Conservation (phyloP, 1,140 invertebrate species). For the Pachypeltis micranthus region DNA sequence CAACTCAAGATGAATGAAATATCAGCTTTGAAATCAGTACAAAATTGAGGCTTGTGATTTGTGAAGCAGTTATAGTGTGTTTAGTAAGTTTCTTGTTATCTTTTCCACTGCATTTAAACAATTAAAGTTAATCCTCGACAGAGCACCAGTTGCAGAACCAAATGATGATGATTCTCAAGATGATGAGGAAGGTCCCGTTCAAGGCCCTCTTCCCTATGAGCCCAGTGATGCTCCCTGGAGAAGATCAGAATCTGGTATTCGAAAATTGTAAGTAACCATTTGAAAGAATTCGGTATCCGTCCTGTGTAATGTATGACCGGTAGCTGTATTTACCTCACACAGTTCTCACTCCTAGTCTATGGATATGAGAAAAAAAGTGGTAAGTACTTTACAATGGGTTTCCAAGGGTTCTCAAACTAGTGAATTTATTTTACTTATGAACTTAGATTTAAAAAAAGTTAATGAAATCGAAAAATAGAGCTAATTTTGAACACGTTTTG, state of each 20-base stretch:
- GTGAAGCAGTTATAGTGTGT: too few relatives aligned
- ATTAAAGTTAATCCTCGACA: too few relatives aligned
- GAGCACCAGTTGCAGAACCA: too few relatives aligned
- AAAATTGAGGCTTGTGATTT: too few relatives aligned
- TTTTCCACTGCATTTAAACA: too few relatives aligned
- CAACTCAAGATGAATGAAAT: too few relatives aligned
- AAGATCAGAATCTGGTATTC: constrained; percentile 70
- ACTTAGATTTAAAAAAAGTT: not conserved
- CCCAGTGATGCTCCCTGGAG: constrained; percentile 92
- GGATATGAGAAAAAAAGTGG: too few relatives aligned
- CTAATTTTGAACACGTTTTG: too few relatives aligned
- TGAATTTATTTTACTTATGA: not conserved
- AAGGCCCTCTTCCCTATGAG: constrained; percentile 89
- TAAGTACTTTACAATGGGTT: not conserved
- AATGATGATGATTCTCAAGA: constrained; percentile 30
- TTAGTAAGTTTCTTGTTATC: too few relatives aligned
- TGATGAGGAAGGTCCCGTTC: constrained; percentile 75
- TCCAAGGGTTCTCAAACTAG: not conserved
- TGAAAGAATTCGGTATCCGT: not conserved
- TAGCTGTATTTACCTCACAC: not conserved
- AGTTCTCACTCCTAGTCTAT: too few relatives aligned
- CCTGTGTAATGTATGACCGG: not conserved
- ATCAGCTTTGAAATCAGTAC: too few relatives aligned
- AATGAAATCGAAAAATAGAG: too few relatives aligned
- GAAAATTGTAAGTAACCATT: constrained; percentile 73